Base-by-base conservation (phyloP, 2,797 vertebrate species). In the Rhyacichthys aspro region DNA sequence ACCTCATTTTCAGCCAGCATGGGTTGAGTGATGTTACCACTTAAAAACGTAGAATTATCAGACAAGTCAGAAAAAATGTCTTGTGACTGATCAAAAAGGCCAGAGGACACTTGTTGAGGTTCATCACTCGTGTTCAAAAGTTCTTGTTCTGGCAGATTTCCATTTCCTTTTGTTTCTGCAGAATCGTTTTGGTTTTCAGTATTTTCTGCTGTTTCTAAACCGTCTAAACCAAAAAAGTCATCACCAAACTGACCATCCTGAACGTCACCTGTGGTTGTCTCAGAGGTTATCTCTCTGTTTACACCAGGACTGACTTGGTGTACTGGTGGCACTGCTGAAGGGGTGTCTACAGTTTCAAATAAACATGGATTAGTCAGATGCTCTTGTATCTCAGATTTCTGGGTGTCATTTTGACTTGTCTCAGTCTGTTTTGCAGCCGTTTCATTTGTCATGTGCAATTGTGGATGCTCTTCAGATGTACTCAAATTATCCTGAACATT, bases 11-110 rank as follows among this genome's bases (percentile, higher is more conserved):
- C 59, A 34, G 1, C n/a, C 12, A 53, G 17, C n/a, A 33, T 36
- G 3, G 60, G 17, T 18, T 59, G 44, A 41, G 62, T 32, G 18
- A 49, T 61, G 55, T 18, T 60, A 33, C 57, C 6, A 44, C 67
- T 46, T 47, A 60, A 41, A 59, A 46, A 43, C 39, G 19, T 1
- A 43, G 45, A 46, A 47, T 79, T 55, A 16, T 2, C 16, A 0
- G 50, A 14, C 12, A 9, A 44, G 12, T 48, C 33, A 1, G 1
- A n/a, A 1, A 53, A 53, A 46, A 18, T 17, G 19, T 65, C 65
- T 15, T 70, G 54, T 58, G 76, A n/a, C 36, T 72, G 50, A 72
- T 49, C 54, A 60, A 75, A 84, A 11, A 46, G 42, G 61, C 74
- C 16, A 1, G 55, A 28, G 5, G 45, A 49, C n/a, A 63, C 49